Conservation (phyloP, 2,888 invertebrate genomes). For the Himalopsyche kuldschensis region DNA sequence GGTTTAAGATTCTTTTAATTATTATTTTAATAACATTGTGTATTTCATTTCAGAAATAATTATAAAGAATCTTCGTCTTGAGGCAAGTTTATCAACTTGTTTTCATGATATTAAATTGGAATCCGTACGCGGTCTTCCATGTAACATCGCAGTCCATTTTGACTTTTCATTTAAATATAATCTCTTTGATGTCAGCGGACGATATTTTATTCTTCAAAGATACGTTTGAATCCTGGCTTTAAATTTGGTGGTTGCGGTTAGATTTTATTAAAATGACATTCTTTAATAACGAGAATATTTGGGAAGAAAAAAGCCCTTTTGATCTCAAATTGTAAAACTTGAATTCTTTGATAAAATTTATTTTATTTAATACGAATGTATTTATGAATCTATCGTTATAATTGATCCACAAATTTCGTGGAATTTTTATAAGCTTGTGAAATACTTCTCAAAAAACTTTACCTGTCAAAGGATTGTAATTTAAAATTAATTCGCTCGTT, state of each 20-base stretch:
- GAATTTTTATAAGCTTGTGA: too few species aligned
- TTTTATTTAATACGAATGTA: background rate
- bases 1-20: too few species aligned
- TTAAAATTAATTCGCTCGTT: too few species aligned
- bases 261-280: background rate
- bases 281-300: background rate
- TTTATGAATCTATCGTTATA: background rate
- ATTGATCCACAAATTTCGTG: background rate
- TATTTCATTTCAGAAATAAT: background rate
- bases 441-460: too few species aligned
- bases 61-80: background rate
- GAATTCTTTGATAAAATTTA: background rate
- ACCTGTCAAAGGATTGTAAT: too few species aligned
- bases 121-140: background rate
- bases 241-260: background rate
- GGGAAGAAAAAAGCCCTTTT: background rate
- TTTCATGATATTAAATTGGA: conserved; percentile 3
- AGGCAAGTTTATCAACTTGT: background rate
- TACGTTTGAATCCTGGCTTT: background rate
- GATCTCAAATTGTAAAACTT: background rate
- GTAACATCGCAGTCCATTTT: background rate
- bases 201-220: background rate
- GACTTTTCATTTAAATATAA: conserved; percentile 11
- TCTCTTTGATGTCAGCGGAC: conserved; percentile 9
- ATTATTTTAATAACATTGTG: background rate